Base-by-base conservation (phyloP, 2,797 vertebrate genomes). In the Pseudomugil gertrudae region DNA sequence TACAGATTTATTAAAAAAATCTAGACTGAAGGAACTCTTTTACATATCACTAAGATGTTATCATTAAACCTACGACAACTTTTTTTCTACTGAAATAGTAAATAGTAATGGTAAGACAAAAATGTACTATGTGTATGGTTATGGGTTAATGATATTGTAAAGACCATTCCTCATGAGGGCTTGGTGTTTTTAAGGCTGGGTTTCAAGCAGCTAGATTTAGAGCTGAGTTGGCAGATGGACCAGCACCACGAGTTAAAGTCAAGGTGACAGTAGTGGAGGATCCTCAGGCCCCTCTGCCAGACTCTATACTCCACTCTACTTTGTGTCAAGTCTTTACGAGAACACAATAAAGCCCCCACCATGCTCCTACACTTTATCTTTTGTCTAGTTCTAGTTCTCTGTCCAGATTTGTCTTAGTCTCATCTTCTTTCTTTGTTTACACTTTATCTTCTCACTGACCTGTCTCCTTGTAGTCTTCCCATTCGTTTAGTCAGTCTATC, bases 241-340 rank as follows among this genome's bases (percentile, higher is more conserved):
- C 79, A 78, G 85, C 66, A 78, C 60, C 50, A 70, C 80, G 85
- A 88, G 73, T 89, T 84, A 90, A 88, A 93, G 80, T 79, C 79
- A 84, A 91, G 89, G 88, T 93, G 93, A 94, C 92, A 94, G 87
- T 78, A 71, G 79, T 74, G 78, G 74, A 84, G 79, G 81, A 85
- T 92, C 92, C 92, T 89, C 89, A 63, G 89, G 92, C 90, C 83
- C 54, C 76, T 61, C 86, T 90, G 85, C 86, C 84, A 90, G 86
- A 86, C 86, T 83, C 77, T 75, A 84, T 78, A 81, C 81, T 87
- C 75, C 62, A 80, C 82, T 89, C 78, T 52, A 78, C 71, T 84
- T 57, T 74, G 78, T 78, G 82, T 90, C 82, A 84, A 40, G 75
- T 76, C 77, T 84, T 76, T 56, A 56, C 70, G 57, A 58, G 77